Base-by-base conservation (phyloP, 2,113 vertebrate species). In the Neolamprologus caudopunctatus region DNA sequence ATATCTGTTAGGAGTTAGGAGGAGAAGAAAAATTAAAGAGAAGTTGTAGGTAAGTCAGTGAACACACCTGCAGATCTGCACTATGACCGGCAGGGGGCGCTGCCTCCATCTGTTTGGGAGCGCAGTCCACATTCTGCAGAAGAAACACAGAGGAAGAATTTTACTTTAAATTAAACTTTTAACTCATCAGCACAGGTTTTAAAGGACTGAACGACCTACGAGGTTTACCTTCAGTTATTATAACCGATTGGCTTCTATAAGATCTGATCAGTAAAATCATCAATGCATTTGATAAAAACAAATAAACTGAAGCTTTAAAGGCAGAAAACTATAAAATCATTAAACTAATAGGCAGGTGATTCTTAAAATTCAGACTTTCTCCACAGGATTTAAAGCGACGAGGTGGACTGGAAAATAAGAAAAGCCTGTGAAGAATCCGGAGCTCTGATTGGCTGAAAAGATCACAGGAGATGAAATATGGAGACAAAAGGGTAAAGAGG, bases 61-160 rank as follows among this genome's bases (percentile, higher is more conserved):
- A 42, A 24, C 94, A 91, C 0, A 97, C 93, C 92, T 84, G 96
- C 92, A 54, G 89, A 88, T 50, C 85, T 96, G 96, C 95, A 94
- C 96, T 1, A 54, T 9, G 81, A 11, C 94, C 95, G 55, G 97
- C 97, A 80, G 95, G 35, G 19, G 94, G 96, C 33, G 95, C 85
- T 53, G 94, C 94, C 47, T 93, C 93, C 42, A 90, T 95, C 4
- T 93, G 82, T 94, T 88, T 95, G 88, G 85, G 28, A 4, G 4
- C 78, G 14, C 31, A 35, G 26, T 73, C 35, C 1, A 47, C 19
- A 9, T 24, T 85, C 91, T 92, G 89, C 3, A 85, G 57, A 80
- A 24, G 33, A 91, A 33, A 78, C 42, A 66, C 12, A 78, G 3
- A 42, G 4, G n/a, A 81, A 12, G 17, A 50, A 33, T 19, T 78